These are phyloP conservation scores for Falco berigora DNA, from an alignment of 2,797 vertebrate genomes.

Conservation along the genomic window DNA sequence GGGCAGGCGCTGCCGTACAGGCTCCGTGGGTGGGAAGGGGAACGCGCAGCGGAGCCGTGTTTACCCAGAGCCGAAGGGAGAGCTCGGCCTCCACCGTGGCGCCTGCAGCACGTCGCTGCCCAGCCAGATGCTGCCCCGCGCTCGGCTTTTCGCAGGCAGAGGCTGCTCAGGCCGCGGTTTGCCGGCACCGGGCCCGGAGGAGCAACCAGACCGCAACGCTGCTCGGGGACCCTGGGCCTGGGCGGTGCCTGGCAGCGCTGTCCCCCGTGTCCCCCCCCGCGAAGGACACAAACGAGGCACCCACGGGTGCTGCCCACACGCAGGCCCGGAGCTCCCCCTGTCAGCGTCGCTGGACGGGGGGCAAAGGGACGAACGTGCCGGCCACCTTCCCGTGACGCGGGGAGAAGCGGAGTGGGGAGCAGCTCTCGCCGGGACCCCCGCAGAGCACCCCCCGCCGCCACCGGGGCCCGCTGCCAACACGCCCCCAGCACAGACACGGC, in stretches of 20 bases:
- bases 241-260: too few species aligned
- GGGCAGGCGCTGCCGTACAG: accelerated
- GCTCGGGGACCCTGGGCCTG: neutral
- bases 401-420: too few species aligned
- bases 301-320: neutral
- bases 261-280: too few species aligned
- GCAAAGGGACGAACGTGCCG: accelerated
- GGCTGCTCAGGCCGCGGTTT: neutral
- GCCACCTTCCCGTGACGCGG: neutral
- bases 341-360: too few species aligned
- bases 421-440: neutral
- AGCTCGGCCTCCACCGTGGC: neutral
- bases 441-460: neutral
- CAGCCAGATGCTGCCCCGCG: accelerated
- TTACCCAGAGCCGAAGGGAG: neutral
- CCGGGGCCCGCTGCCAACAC: neutral
- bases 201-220: accelerated
- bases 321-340: too few species aligned
- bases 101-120: neutral
- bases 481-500: neutral
- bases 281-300: neutral
- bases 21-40: neutral
- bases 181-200: neutral
- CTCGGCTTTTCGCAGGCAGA: neutral
- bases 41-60: neutral